These are phyloP conservation scores for Diplodus sargus DNA, from an alignment of 2,797 vertebrate genomes.

Conservation along the genomic window DNA sequence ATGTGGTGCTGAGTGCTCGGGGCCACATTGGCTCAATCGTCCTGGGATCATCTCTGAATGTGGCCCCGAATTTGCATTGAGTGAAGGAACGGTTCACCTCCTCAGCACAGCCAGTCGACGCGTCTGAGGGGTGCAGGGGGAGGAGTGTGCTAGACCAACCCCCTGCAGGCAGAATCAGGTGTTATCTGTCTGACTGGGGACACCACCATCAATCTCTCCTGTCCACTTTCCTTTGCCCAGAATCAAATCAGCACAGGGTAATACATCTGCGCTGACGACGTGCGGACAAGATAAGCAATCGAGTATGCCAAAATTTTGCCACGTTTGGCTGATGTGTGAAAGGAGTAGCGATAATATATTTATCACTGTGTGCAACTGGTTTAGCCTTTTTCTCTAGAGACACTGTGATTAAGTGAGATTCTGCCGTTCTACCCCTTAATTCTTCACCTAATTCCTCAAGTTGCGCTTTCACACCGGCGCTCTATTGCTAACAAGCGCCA, in stretches of 20 bases:
- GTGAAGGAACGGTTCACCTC: constrained; percentile 80
- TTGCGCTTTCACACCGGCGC: not conserved
- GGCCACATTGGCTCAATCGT: constrained; percentile 80
- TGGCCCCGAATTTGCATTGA: constrained; percentile 84
- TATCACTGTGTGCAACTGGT: constrained; percentile 48
- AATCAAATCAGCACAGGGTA: constrained; percentile 73
- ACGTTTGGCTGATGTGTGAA: constrained; percentile 53
- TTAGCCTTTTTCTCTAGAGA: constrained; percentile 21
- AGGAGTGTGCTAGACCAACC: constrained; percentile 71
- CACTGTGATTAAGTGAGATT: constrained; percentile 9
- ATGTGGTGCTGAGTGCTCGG: constrained; percentile 77
- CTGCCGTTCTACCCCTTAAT: not conserved
- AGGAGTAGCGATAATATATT: constrained; percentile 40
- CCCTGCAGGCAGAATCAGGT: constrained; percentile 84
- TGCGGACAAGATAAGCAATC: constrained; percentile 63
- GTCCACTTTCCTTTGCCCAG: constrained; percentile 77
- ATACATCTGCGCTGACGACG: constrained; percentile 73
- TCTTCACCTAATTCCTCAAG: not conserved
- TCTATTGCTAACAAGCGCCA: not conserved
- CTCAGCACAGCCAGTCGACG: constrained; percentile 66
- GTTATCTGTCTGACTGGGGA: constrained; percentile 86
- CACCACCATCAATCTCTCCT: constrained; percentile 84
- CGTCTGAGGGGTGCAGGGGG: constrained; percentile 66
- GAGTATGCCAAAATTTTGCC: constrained; percentile 50
- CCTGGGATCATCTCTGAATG: constrained; percentile 84